Base-by-base conservation (phyloP, 2,113 vertebrate genomes). In the Ranitomeya variabilis region DNA sequence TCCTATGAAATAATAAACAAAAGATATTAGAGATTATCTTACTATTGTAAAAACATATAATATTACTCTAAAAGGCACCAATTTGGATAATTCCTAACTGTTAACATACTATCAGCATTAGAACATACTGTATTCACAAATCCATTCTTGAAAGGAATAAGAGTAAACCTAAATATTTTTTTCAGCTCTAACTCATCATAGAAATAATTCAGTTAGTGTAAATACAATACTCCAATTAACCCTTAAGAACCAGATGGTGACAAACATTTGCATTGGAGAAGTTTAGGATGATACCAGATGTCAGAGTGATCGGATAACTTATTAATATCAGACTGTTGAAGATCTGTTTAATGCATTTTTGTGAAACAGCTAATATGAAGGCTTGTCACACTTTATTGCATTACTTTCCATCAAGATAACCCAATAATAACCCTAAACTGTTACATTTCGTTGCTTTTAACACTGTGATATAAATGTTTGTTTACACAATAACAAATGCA, bases 141-240 rank as follows among this genome's bases (percentile, higher is more conserved):
- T 80, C 23, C 12, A 57, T 21, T 77, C 23, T 3, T 57, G 14
- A 18, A 23, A 55, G 23, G 7, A 60, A 60, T 60, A 18, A 7
- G 23, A 55, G 52, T 15, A 79, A 54, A 78, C 6, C 3, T 12
- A 54, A 18, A 10, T 12, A 4, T 21, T 18, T 55, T 55, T 54
- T 14, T 23, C 4, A 55, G 12, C 0, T 0, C 52, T 14, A n/a
- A 57, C 51, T 4, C 76, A 54, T 54, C 14, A 59, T 23, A 16
- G 14, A 55, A 59, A 12, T 57, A 80, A 80, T 80, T 80, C 19
- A 26, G 11, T 80, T 60, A 80, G 15, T 2, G 18, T 51, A 45
- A 66, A 83, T 66, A 66, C 80, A 66, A 81, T 81, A 81, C 62
- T 19, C 26, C 55, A 81, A 83, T 83, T 83, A 83, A 83, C 80